Evolutionary conservation across 2,797 vertebrate genomes (phyloP), one percentile per base, ranked within the genome.

Genomic region (Propithecus deckenii): DNA sequence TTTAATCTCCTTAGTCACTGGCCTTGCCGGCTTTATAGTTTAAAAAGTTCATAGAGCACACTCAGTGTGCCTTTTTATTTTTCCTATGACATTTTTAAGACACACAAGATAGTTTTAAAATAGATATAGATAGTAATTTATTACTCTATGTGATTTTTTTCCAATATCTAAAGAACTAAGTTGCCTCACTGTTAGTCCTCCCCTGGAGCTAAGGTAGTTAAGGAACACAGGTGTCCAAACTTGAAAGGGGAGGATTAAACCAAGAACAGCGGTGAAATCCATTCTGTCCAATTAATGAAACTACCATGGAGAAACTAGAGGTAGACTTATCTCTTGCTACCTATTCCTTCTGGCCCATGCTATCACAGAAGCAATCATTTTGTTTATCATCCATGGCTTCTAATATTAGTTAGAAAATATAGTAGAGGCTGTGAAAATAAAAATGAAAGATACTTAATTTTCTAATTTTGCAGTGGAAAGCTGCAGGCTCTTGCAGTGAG

Each of bases 211-310:
- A n/a, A 74, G 59, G 14, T 43, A 43, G n/a, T 69, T 75, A 69
- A 89, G 74, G 61, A 86, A 91, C 87, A 46, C 61, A 65, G 72
- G 43, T 84, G 61, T 88, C 35, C 55, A 61, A 50, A 81, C 48
- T 81, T 67, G 61, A 93, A 93, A 95, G 55, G 35, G 55, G n/a
- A 86, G 28, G 38, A 81, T 94, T 96, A 79, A 93, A 55, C 6
- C 7, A 15, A 80, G 52, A 41, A 57, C 11, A 22, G 38, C 12
- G 8, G 63, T 25, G 48, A 55, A 22, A 41, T 41, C 15, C 35
- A 15, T 43, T n/a, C 13, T 50, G 8, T 30, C 13, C 72, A 88
- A 46, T 1, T 13, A 43, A 74, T 59, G 48, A 85, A 72, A 65
- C 30, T 13, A 59, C 12, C 18, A 2, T 0, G 41, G 17, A 91